Percentiles rank a stretch among this genome's conserved stretches.
These are phyloP conservation scores for Charina bottae DNA, from an alignment of 2,113 vertebrate species.

Conservation along the genomic window DNA sequence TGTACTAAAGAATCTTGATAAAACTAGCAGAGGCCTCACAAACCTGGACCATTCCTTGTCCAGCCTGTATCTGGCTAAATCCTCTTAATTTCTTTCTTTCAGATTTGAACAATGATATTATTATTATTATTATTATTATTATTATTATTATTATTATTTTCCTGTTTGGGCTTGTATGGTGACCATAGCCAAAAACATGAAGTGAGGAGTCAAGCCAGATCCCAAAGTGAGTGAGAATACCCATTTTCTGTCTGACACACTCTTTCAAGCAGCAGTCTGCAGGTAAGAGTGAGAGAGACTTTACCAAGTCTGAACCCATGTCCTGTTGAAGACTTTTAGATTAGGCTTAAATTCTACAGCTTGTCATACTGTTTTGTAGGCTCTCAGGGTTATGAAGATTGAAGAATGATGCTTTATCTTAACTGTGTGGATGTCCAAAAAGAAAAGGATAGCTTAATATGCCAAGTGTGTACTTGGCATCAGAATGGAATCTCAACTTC, in stretches of 20 bases:
- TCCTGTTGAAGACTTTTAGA: neutral
- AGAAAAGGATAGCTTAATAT: neutral
- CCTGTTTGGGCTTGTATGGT: neutral
- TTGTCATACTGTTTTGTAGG: neutral
- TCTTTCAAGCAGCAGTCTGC: neutral
- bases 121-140: neutral
- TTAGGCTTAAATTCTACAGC: neutral
- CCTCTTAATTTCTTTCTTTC: neutral
- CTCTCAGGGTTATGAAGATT: neutral
- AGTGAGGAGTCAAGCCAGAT: neutral
- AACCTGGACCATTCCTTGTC: neutral
- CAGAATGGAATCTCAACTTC: neutral
- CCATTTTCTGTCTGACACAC: neutral
- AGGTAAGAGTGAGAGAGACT: neutral
- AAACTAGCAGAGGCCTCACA: neutral
- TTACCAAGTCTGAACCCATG: neutral
- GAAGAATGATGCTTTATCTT: neutral
- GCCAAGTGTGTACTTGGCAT: neutral
- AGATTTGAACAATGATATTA: neutral
- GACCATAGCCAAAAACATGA: neutral
- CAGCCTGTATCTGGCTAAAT: neutral
- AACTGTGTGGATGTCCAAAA: neutral
- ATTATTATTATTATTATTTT: too few relatives aligned
- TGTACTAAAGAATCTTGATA: neutral
- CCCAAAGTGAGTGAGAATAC: neutral